Base-by-base conservation (phyloP, 2,113 vertebrate genomes). In the Caretta caretta region DNA sequence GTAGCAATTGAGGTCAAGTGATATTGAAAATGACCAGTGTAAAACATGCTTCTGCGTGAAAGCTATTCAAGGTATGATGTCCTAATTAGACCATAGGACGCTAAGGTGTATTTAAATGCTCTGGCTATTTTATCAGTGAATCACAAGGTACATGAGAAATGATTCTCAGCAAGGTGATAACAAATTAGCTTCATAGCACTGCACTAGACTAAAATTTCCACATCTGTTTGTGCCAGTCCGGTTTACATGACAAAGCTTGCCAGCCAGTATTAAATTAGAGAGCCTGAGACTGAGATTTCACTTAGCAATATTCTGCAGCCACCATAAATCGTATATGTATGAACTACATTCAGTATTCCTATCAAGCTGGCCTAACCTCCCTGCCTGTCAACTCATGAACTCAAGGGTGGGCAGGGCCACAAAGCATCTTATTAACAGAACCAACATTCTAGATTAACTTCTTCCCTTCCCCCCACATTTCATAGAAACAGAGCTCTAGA, bases 1-100 rank as follows among this genome's bases (percentile, higher is more conserved):
- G 38, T 49, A 90, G 76, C 53, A 92, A 87, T 7, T 82, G 95
- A 97, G 91, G 96, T 80, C 86, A 94, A 86, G 46, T 87, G 85
- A 93, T 8, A 6, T 51, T n/a, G 48, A 92, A 80, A 12, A 62
- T 10, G 54, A 87, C 2, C n/a, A 24, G 8, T 48, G 35, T 54
- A 69, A 87, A 88, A 78, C 93, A 76, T 92, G 83, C 7, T 95
- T 94, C 93, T 90, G 83, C 11, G 49, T 65, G 35, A 80, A 84
- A 9, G 27, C 84, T 80, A 29, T 5, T 50, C 85, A 46, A 80
- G 42, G 81, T 51, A 93, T 84, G 27, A 1, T 1, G 79, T 46
- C 82, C 88, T 85, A 51, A 46, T 0, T 3, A 31, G 42, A 92
- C 72, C 72, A 56, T 0, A 62, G 6, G 53, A 83, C 54, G 38